These are phyloP conservation scores for Spatulosminthurus flaviceps DNA, from an alignment of 2,888 invertebrate species.

Conservation along the genomic window DNA sequence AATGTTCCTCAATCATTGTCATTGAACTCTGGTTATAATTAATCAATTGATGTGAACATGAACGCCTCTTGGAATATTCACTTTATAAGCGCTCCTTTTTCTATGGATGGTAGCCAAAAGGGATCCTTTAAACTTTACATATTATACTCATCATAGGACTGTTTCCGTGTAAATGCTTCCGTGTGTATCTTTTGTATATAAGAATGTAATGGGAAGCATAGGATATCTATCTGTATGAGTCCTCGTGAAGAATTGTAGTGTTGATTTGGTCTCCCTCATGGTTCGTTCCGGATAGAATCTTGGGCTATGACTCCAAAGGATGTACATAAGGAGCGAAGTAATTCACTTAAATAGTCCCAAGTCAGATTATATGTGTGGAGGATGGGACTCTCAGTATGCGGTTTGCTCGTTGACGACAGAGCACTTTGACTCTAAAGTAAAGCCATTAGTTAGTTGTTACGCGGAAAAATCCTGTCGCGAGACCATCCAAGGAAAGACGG, in stretches of 20 bases:
- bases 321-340: slow-evolving; percentile 5
- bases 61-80: slow-evolving; percentile 45
- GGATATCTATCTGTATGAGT: background rate
- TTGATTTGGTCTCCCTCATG: slow-evolving; percentile 21
- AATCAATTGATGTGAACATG: slow-evolving; percentile 47
- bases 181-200: too few species aligned
- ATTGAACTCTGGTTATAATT: slow-evolving; percentile 41
- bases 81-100: background rate
- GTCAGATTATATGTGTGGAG: slow-evolving; percentile 9
- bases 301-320: background rate
- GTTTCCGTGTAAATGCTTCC: too few species aligned
- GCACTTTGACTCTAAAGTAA: slow-evolving; percentile 44
- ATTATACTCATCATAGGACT: background rate
- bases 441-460: slow-evolving; percentile 49
- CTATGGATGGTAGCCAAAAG: background rate
- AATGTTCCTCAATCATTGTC: slow-evolving; percentile 43
- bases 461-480: slow-evolving; percentile 46
- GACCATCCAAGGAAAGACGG: slow-evolving; percentile 26
- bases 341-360: slow-evolving; percentile 24
- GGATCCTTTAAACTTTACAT: too few species aligned
- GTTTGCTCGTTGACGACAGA: slow-evolving; percentile 38
- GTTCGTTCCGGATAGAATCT: background rate
- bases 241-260: background rate
- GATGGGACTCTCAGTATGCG: slow-evolving; percentile 18
- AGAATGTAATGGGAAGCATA: too few species aligned